These are phyloP conservation scores for Sabatieria punctata DNA, from an alignment of 2,888 invertebrate genomes.

Conservation along the genomic window DNA sequence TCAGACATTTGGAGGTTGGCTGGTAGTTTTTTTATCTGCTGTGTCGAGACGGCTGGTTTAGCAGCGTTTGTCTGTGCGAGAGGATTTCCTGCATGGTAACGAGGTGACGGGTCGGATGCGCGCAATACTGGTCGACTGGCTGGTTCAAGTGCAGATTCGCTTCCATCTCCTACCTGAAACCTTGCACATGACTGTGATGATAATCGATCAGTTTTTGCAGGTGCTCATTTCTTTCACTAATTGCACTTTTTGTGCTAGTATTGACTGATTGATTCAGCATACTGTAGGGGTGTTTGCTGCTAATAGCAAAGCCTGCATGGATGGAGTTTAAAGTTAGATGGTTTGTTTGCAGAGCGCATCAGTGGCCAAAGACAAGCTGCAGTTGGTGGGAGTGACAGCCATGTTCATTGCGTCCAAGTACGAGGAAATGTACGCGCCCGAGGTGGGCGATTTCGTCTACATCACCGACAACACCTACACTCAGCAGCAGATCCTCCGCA, in stretches of 20 bases:
- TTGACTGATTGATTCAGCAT: background rate
- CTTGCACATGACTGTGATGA: conserved; percentile 65
- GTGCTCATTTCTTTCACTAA: too few relatives aligned
- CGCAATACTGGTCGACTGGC: conserved; percentile 73
- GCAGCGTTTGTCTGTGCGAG: conserved; percentile 9
- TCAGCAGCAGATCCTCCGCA: conserved; percentile 35
- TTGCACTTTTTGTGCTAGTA: background rate
- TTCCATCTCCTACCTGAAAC: conserved; percentile 73
- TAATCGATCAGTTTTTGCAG: conserved; percentile 75
- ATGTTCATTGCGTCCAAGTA: conserved; percentile 82
- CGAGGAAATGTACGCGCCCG: conserved; percentile 79
- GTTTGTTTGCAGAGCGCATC: conserved; percentile 21
- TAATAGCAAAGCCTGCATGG: too few relatives aligned
- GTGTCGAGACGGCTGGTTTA: conserved; percentile 3
- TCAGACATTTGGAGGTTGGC: conserved; percentile 51
- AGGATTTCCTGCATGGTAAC: conserved; percentile 10
- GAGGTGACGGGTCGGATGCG: conserved; percentile 65
- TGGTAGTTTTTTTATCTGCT: background rate
- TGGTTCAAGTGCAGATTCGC: conserved; percentile 71
- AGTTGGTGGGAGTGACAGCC: conserved; percentile 71
- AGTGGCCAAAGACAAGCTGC: conserved; percentile 53
- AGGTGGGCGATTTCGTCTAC: conserved; percentile 68
- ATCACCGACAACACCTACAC: conserved; percentile 73
- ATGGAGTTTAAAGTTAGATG: background rate
- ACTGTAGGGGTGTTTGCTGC: too few relatives aligned